Percentiles rank a stretch among this genome's conserved stretches.
These are phyloP conservation scores for Chanos chanos DNA, from an alignment of 2,797 vertebrate species.

Conservation along the genomic window DNA sequence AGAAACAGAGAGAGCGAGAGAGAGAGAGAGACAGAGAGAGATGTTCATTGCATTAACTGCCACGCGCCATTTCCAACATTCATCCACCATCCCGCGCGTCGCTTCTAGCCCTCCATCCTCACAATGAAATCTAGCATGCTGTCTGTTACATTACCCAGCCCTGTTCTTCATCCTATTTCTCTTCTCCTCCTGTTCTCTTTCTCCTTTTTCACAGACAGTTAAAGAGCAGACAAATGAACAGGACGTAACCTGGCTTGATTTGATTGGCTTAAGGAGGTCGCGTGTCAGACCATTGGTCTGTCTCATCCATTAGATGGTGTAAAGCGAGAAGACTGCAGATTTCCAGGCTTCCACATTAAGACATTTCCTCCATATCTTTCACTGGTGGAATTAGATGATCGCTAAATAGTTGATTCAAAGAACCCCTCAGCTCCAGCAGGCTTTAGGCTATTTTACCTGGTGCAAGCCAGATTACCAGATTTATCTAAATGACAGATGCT, in stretches of 20 bases:
- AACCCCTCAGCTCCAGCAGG: too few species aligned
- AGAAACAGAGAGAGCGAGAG: too few species aligned
- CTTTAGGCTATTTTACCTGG: too few species aligned
- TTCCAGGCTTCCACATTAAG: slow-evolving; percentile 10
- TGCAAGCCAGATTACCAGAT: too few species aligned
- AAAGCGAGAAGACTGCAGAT: not conserved
- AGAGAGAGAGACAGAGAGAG: not conserved
- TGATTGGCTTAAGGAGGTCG: not conserved
- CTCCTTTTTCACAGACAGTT: not conserved
- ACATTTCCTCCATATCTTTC: not conserved
- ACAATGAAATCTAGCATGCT: not conserved
- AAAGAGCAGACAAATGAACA: slow-evolving; percentile 4
- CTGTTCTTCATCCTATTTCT: not conserved
- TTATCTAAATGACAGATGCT: too few species aligned
- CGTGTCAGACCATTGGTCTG: not conserved
- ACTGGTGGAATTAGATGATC: not conserved
- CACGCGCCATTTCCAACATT: slow-evolving; percentile 12
- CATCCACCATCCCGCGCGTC: not conserved
- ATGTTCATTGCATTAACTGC: slow-evolving; percentile 15
- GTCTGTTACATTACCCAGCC: slow-evolving; percentile 1
- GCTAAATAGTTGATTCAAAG: not conserved
- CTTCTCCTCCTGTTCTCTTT: not conserved
- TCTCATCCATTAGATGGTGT: not conserved
- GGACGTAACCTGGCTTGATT: slow-evolving; percentile 21
- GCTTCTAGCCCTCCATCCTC: not conserved